A percentile compares a stretch with the other conserved stretches of the same genome.
Conservation (phyloP, 2,888 invertebrate genomes). For the Volucella inflata region DNA sequence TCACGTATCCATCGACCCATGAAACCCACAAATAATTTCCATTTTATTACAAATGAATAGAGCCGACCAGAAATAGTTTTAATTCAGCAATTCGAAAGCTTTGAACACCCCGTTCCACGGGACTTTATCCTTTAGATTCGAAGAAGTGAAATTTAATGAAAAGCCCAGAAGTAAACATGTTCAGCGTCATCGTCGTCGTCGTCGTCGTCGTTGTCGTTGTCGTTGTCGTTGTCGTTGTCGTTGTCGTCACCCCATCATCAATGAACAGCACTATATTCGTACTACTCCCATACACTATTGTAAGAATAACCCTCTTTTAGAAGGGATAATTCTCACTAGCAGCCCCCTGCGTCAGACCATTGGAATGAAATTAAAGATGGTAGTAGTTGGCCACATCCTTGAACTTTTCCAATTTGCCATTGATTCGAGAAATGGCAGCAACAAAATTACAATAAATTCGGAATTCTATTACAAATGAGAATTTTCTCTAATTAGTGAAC, state of each 20-base stretch:
- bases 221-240: no score
- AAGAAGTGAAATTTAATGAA: constrained; percentile 43
- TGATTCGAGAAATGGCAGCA: constrained; percentile 70
- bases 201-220: no score
- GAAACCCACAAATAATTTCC: constrained; percentile 42
- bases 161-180: constrained; percentile 35
- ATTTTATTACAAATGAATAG: constrained; percentile 56
- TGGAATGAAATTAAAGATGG: neutral
- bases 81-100: constrained; percentile 24
- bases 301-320: constrained; percentile 35
- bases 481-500: constrained; percentile 74
- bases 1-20: constrained; percentile 23
- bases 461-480: constrained; percentile 74
- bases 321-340: constrained; percentile 1
- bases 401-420: constrained; percentile 75
- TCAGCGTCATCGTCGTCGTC: neutral
- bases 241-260: constrained; percentile 32
- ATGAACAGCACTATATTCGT: constrained; percentile 6
- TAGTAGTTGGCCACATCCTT: constrained; percentile 52
- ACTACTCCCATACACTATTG: constrained; percentile 18
- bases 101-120: neutral
- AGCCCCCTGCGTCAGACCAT: neutral
- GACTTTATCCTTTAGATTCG: neutral
- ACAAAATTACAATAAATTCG: constrained; percentile 74
- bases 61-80: constrained; percentile 37